Evolutionary conservation across 2,113 vertebrate genomes (phyloP).

Genomic region (Ameiurus melas): DNA sequence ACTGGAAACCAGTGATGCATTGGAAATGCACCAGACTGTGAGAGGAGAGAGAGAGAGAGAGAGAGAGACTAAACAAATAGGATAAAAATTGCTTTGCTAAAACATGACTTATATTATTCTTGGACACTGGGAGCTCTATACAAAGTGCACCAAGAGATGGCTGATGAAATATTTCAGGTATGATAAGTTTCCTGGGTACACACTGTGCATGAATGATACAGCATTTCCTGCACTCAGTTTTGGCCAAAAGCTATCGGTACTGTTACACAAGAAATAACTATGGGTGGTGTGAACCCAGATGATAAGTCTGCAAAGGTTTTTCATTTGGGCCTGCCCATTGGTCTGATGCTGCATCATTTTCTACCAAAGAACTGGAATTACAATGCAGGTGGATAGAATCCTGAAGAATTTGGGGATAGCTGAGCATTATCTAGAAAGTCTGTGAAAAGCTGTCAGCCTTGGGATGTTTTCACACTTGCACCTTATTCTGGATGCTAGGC

Average conservation of each 20-base stretch:
- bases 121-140: background rate
- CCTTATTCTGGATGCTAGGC: background rate
- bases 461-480: constrained; percentile 6
- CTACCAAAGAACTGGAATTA: constrained; percentile 1
- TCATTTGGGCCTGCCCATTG: background rate
- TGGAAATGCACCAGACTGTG: background rate
- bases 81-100: background rate
- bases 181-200: background rate
- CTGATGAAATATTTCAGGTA: background rate
- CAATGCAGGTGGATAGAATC: background rate
- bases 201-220: background rate
- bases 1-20: background rate
- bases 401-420: background rate
- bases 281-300: background rate
- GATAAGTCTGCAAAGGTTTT: background rate
- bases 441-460: background rate
- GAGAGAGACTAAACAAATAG: background rate
- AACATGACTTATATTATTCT: background rate
- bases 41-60: background rate
- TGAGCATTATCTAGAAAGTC: constrained; percentile 2
- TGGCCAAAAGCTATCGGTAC: background rate
- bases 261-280: background rate
- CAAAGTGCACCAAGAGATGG: background rate
- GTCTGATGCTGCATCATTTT: background rate
- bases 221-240: background rate